These are phyloP conservation scores for Falco concolor DNA, from an alignment of 2,797 vertebrate species.

Conservation along the genomic window DNA sequence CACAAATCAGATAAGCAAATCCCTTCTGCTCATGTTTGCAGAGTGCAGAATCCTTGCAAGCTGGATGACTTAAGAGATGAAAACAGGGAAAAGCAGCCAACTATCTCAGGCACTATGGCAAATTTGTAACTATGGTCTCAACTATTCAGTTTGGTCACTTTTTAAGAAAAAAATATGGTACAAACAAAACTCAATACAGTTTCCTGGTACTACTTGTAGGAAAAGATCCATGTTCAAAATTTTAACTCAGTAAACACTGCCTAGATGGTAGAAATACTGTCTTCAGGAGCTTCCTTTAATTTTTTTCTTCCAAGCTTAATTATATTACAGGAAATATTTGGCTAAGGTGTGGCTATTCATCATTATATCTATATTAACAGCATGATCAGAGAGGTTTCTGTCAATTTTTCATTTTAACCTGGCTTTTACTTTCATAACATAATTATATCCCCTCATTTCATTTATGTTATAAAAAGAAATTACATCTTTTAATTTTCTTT, in stretches of 20 bases:
- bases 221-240: not conserved
- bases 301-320: slow-evolving; percentile 29
- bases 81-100: not conserved
- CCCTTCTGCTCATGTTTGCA: slow-evolving; percentile 10
- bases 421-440: slow-evolving; percentile 57
- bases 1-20: slow-evolving; percentile 48
- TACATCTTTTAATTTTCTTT: slow-evolving; percentile 56
- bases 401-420: slow-evolving; percentile 53
- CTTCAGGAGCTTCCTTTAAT: not conserved
- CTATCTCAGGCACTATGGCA: not conserved
- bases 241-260: not conserved
- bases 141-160: not conserved
- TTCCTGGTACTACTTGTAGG: not conserved
- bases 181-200: not conserved
- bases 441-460: slow-evolving; percentile 24
- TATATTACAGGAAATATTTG: slow-evolving; percentile 59
- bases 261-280: not conserved
- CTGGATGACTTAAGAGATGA: not conserved
- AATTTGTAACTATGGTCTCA: not conserved
- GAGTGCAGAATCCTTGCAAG: not conserved
- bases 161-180: not conserved
- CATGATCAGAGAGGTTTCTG: not conserved
- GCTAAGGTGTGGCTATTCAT: slow-evolving; percentile 35
- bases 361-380: slow-evolving; percentile 29
- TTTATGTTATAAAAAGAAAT: slow-evolving; percentile 58